A percentile compares a stretch with the other conserved stretches of the same genome.
Evolutionary conservation across 1,140 invertebrate genomes (phyloP).

Genomic region (Berghia stephanieae): DNA sequence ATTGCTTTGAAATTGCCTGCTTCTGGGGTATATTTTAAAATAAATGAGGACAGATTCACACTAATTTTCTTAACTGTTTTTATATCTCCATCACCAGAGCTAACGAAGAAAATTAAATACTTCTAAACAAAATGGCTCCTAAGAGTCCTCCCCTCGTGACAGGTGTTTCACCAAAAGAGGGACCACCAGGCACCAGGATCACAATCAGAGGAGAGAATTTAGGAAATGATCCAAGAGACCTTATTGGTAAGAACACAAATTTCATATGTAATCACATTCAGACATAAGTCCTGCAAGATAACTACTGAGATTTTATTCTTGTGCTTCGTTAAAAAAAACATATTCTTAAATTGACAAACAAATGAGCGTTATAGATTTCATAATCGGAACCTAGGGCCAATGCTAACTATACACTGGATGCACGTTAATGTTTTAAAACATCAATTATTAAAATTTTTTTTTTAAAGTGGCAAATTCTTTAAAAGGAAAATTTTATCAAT

Average conservation of each 20-base stretch:
- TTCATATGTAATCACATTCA: neutral
- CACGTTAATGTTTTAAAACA: too few species aligned
- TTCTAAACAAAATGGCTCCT: conserved; percentile 37
- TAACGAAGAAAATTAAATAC: too few species aligned
- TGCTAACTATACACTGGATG: too few species aligned
- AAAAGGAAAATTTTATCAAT: too few species aligned
- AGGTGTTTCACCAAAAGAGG: conserved; percentile 97
- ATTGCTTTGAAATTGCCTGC: neutral
- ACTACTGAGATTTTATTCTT: too few species aligned
- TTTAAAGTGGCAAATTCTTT: too few species aligned
- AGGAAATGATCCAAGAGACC: conserved; percentile 83
- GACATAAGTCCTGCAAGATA: neutral
- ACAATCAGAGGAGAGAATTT: conserved; percentile 96
- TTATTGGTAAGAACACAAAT: conserved; percentile 77
- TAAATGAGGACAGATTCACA: neutral
- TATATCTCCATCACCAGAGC: too few species aligned
- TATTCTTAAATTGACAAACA: neutral
- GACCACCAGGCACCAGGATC: conserved; percentile 93
- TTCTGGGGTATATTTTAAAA: neutral
- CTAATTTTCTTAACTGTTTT: neutral
- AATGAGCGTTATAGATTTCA: too few species aligned
- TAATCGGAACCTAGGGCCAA: too few species aligned
- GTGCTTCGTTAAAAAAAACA: neutral
- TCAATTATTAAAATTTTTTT: too few species aligned
- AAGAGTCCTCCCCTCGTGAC: conserved; percentile 75